phyloP scores from a whole-genome alignment of 2,797 vertebrate genomes.

The Myotis planiceps region DNA sequence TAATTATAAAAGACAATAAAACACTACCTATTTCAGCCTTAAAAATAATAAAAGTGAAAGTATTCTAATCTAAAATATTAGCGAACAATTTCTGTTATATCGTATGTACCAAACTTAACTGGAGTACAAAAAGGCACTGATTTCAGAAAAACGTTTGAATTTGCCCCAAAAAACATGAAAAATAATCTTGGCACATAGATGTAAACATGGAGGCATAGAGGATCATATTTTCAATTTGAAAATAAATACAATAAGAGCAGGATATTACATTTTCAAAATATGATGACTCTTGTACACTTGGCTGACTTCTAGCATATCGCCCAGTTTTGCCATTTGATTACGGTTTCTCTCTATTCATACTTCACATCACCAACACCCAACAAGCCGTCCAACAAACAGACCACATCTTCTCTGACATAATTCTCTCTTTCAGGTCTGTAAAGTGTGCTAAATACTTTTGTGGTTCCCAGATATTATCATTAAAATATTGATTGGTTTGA shows the following conservation, averaged over 20 bases:
- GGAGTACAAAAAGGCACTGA: neutral
- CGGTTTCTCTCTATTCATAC: neutral
- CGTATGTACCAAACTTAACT: neutral
- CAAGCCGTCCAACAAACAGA: neutral
- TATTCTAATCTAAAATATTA: neutral
- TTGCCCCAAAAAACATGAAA: neutral
- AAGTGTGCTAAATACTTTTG: neutral
- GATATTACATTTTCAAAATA: neutral
- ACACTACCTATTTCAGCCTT: neutral
- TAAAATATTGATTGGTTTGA: neutral
- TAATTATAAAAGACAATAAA: neutral
- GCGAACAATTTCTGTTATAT: neutral
- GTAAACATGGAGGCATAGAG: rapidly evolving
- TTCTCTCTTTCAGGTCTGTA: neutral
- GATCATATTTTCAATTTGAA: neutral
- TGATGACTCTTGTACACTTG: neutral
- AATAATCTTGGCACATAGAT: neutral
- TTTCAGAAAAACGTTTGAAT: neutral
- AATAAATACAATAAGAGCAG: neutral
- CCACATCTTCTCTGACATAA: neutral
- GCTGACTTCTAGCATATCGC: neutral
- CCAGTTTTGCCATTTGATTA: neutral
- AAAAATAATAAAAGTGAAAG: neutral
- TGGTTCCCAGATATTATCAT: neutral
- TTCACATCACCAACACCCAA: neutral